phyloP scores from a whole-genome alignment of 2,888 invertebrate species.

The Abscondita cerata region DNA sequence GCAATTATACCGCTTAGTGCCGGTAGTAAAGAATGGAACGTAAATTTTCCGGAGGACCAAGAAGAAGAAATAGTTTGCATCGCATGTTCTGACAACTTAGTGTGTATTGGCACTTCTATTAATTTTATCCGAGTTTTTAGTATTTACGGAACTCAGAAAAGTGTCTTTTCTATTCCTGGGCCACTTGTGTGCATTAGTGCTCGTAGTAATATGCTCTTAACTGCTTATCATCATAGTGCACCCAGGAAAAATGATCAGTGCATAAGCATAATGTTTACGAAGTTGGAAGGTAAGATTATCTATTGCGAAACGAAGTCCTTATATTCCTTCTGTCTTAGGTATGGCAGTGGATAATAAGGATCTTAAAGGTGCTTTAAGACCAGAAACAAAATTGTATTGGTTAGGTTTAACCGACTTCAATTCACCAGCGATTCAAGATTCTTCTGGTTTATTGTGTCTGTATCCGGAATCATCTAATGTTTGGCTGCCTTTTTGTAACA shows the following conservation, averaged over 20 bases:
- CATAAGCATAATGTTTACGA: conserved; percentile 63
- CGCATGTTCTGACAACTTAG: conserved; percentile 72
- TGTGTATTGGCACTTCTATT: conserved; percentile 79
- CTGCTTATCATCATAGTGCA: conserved; percentile 71
- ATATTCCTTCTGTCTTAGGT: conserved; percentile 18
- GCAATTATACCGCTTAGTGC: conserved; percentile 76
- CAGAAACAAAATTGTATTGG: conserved; percentile 75
- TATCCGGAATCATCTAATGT: conserved; percentile 71
- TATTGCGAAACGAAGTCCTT: no score
- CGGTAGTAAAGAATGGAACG: conserved; percentile 87
- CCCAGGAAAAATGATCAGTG: conserved; percentile 63
- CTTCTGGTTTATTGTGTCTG: conserved; percentile 75
- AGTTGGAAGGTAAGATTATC: conserved; percentile 55
- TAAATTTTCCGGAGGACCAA: conserved; percentile 79
- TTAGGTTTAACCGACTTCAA: conserved; percentile 83
- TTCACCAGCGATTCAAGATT: conserved; percentile 80
- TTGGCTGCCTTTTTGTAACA: conserved; percentile 86
- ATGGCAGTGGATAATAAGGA: conserved; percentile 59
- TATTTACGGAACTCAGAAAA: conserved; percentile 85
- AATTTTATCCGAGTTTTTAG: conserved; percentile 84
- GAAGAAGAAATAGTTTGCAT: conserved; percentile 79
- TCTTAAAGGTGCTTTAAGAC: conserved; percentile 70
- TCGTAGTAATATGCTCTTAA: conserved; percentile 66
- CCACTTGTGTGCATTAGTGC: conserved; percentile 74
- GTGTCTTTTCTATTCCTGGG: conserved; percentile 76